phyloP scores from a whole-genome alignment of 2,113 vertebrate species.

The Lycocorax pyrrhopterus region DNA sequence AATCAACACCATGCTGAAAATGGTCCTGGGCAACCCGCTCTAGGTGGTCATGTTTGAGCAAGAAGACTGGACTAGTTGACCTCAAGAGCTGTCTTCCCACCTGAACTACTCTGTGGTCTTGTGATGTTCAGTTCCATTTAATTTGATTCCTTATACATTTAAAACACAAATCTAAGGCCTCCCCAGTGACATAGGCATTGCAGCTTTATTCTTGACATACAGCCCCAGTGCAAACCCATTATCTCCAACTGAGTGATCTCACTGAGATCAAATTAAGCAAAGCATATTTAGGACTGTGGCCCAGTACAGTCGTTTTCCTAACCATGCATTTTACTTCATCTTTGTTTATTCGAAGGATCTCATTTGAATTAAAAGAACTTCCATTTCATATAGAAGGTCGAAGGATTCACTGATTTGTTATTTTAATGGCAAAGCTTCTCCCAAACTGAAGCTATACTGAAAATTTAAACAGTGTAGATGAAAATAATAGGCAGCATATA shows the following conservation, averaged over 20 bases:
- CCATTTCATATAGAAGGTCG: not conserved
- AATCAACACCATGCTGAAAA: not conserved
- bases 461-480: not conserved
- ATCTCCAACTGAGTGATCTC: not conserved
- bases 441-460: not conserved
- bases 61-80: not conserved
- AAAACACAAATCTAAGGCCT: not conserved
- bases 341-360: not conserved
- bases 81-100: not conserved
- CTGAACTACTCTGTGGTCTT: not conserved
- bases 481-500: not conserved
- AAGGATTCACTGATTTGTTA: not conserved
- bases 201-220: not conserved
- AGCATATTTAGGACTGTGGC: not conserved
- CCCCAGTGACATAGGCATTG: not conserved
- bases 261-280: constrained; percentile 8
- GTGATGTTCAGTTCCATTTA: not conserved
- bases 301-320: not conserved
- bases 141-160: not conserved
- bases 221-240: not conserved
- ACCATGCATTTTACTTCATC: not conserved
- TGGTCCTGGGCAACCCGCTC: not conserved
- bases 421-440: not conserved
- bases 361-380: not conserved
- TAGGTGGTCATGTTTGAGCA: not conserved